Base-by-base conservation (phyloP, 2,797 vertebrate genomes). In the Peromyscus attwateri region DNA sequence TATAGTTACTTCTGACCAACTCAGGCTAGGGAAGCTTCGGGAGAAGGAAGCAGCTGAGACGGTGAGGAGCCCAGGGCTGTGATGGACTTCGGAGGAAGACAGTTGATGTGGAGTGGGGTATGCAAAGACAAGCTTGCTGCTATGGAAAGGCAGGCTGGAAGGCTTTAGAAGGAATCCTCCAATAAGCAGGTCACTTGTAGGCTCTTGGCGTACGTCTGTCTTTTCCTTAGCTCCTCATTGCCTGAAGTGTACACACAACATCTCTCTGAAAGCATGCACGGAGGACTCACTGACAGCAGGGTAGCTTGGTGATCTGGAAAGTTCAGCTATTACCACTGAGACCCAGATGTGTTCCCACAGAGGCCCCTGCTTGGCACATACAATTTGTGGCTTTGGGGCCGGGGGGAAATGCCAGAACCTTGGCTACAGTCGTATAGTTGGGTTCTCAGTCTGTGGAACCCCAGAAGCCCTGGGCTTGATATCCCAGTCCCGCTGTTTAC, bases 281-380 rank as follows among this genome's bases (percentile, higher is more conserved):
- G 57, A 79, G 27, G 4, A 25, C 1, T 3, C 4, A 11, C 34
- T 25, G 10, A 9, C 2, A 0, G 17, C 21, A 57, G 17, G 34
- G 23, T 0, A 1, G 70, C n/a, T 52, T 46, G 31, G 49, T 4
- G 73, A 55, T 23, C 70, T 19, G 34, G 60, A 83, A 52, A 43
- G n/a, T 52, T 31, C 40, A 77, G 60, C 70, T 82, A 19, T 37
- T 52, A 64, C 55, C 76, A 34, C 77, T 40, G 66, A 75, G 62
- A n/a, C 10, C 21, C 0, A 34, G 25, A 62, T 43, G 17, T 19
- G 75, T 43, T 89, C 34, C 71, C 0, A 1, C 7, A 37, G 49
- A 68, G 23, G 16, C 85, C 60, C 46, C 79, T 89, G 0, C 71
- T 68, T 60, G 43, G 21, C 62, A 62, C 0, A 3, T 87, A 16